Evolutionary conservation across 2,888 invertebrate genomes (phyloP), one percentile per base, ranked within the genome.

Genomic region (Leucozona laternaria): DNA sequence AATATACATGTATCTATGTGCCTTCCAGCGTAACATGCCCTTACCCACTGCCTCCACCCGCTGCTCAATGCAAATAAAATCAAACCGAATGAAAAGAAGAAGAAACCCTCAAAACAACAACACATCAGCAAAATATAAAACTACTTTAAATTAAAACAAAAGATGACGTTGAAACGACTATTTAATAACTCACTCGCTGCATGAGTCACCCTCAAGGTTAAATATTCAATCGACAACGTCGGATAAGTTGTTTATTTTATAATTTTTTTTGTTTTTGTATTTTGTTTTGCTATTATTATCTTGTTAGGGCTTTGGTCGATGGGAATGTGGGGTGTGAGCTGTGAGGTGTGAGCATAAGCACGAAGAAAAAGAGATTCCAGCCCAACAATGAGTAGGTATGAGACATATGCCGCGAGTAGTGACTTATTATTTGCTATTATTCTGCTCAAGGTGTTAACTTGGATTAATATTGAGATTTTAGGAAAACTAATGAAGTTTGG

Each of bases 181-280:
- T 57, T 80, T 72, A 66, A 71, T 85, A 80, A 77, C 53, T 58
- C 60, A 81, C 72, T 60, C 60, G 48, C 3, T 66, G 66, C 55
- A 81, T 85, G 85, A 85, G 76, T 85, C 85, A 85, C 40, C 20
- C 66, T 66, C 85, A 85, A 85, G 81, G 85, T 77, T 81, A 83
- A 79, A 68, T 77, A 68, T 81, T 85, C 81, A 81, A 73, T 77
- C 77, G 72, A 70, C 43, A 43, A 45, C 77, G 57, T 53, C 40
- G 58, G 60, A 53, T 58, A 60, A 55, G 31, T 58, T 40, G 55
- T 57, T 71, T 57, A 57, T 57, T 55, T 40, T 31, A 15, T 60
- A 37, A 13, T 66, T 28, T 77, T 45, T 31, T 20, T 37, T n/a
- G n/a, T 45, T 31, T 20, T 37, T 37, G 31, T 7, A 53, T 72